Evolutionary conservation across 1,140 invertebrate genomes (phyloP).

Genomic region (Amyelois transitella): DNA sequence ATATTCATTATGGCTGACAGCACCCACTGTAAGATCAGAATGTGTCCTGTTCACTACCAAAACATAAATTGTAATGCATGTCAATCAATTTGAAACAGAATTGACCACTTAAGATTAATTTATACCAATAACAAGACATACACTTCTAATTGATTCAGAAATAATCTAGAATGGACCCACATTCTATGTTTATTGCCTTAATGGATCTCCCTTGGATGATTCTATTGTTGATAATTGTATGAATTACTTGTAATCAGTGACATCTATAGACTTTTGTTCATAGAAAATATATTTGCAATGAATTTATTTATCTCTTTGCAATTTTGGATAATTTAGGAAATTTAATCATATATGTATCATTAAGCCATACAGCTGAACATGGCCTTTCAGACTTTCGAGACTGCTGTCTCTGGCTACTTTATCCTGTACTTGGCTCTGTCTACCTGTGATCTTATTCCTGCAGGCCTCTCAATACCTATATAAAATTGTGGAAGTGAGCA

Average conservation of each 20-base stretch:
- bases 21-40: not conserved
- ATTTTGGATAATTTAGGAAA: too few species aligned
- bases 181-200: conserved; percentile 1
- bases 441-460: too few species aligned
- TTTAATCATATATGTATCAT: too few species aligned
- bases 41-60: not conserved
- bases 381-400: too few species aligned
- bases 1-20: not conserved
- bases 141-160: conserved; percentile 21
- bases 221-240: not conserved
- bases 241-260: not conserved
- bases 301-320: not conserved
- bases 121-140: conserved; percentile 20
- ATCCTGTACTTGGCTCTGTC: too few species aligned
- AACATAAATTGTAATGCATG: conserved; percentile 4
- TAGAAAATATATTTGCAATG: not conserved
- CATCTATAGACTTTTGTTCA: not conserved
- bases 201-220: not conserved
- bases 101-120: conserved; percentile 30
- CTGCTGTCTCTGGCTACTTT: too few species aligned
- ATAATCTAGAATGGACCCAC: conserved; percentile 5
- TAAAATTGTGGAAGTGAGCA: too few species aligned
- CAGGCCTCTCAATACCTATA: too few species aligned
- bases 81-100: conserved; percentile 13
- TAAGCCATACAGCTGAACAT: too few species aligned